Base-by-base conservation (phyloP, 2,888 invertebrate genomes). In the Drosophila prolongata region DNA sequence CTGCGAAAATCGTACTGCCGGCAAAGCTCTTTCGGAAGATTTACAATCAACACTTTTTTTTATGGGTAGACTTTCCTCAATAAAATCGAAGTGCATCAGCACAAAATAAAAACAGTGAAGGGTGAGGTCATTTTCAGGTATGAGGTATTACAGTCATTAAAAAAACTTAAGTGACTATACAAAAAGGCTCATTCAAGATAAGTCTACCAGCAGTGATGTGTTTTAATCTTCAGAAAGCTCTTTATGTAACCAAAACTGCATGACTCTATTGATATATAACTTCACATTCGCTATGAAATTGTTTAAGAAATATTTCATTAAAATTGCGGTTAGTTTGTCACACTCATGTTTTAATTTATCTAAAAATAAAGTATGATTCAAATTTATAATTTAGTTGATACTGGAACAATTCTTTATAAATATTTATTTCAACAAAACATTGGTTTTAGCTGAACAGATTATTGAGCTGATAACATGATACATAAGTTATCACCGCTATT, bases 61-160 rank as follows among this genome's bases (percentile, higher is more conserved):
- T 40, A 49, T 8, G 47, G 9, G 1, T 38, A 13, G 59, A 62
- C 47, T 60, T 62, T 49, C 42, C 62, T 42, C 47, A 49, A 62
- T 60, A 60, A 62, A 49, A n/a, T 9, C 8, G 6, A 3, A 40
- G 34, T 62, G 62, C 62, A 47, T 16, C 34, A 34, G 13, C 16
- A 30, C 11, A 16, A 53, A 38, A n/a, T 5, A 6, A 24, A 0
- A 9, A 11, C 9, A 19, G 24, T 24, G 4, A 8, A 11, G n/a
- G 19, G 10, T 38, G 38, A 52, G n/a, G 24, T 40, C n/a, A 30
- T 19, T 40, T 30, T n/a, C 30, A 19, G 40, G 11, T 34, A 14
- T 6, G 1, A 19, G 11, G n/a, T 16, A 11, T 44, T 1, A 13
- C 9, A 43, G 19, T 6, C 13, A 34, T 19, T 11, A 0, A 30